phyloP scores from a whole-genome alignment of 1,140 invertebrate species.

The Doryteuthis pealeii region DNA sequence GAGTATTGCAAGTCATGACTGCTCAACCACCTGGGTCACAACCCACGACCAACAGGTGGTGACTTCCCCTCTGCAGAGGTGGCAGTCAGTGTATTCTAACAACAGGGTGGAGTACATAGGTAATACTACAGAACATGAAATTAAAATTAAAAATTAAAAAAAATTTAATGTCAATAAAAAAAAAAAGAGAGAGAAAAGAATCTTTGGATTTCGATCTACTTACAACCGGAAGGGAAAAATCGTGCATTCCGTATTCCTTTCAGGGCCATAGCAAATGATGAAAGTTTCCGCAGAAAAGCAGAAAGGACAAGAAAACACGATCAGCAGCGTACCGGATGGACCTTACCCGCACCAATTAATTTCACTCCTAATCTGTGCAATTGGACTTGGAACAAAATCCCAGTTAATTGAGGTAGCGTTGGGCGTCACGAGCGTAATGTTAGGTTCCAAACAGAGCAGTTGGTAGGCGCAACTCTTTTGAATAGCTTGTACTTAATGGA shows the following conservation, averaged over 20 bases:
- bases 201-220: no score
- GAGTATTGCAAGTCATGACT: no score
- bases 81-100: no score
- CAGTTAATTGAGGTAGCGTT: slow-evolving; percentile 15
- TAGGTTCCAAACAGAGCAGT: slow-evolving; percentile 43
- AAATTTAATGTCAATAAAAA: no score
- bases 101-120: no score
- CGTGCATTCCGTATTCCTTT: slow-evolving; percentile 94
- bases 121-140: no score
- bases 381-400: slow-evolving; percentile 19
- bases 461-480: slow-evolving; percentile 25
- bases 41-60: no score
- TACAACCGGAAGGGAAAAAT: slow-evolving; percentile 81
- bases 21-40: no score
- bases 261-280: slow-evolving; percentile 79
- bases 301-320: slow-evolving; percentile 93
- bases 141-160: no score
- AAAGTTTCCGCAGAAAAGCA: slow-evolving; percentile 95
- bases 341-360: slow-evolving; percentile 22
- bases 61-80: no score
- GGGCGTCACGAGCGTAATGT: slow-evolving; percentile 1
- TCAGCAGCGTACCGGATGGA: slow-evolving; percentile 83
- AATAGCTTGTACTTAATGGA: slow-evolving; percentile 28
- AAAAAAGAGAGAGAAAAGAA: no score
- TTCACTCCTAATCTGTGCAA: slow-evolving; percentile 27